Evolutionary conservation across 2,113 vertebrate species (phyloP).

Genomic region (Ceyx margarethae): DNA sequence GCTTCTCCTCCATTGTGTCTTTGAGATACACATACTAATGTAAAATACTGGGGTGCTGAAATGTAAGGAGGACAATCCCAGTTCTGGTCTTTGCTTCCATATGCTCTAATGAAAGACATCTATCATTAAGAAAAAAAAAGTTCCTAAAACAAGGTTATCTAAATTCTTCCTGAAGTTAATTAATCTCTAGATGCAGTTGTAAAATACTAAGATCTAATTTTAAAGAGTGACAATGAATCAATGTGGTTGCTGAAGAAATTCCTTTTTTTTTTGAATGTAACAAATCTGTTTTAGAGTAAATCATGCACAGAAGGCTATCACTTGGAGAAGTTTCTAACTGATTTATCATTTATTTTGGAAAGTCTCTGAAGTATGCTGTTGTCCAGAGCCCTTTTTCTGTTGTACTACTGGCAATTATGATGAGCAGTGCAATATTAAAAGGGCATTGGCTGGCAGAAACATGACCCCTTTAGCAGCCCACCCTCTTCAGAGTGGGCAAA

Average conservation of each 20-base stretch:
- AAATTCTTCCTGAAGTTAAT: conserved; percentile 32
- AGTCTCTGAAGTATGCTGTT: conserved; percentile 77
- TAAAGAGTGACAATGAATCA: neutral
- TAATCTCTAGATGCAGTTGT: neutral
- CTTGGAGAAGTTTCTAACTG: conserved; percentile 56
- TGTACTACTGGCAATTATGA: conserved; percentile 93
- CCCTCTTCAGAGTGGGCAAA: conserved; percentile 69
- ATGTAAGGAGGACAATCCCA: neutral
- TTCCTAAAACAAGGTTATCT: neutral
- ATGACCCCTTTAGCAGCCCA: conserved; percentile 76
- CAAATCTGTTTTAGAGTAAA: conserved; percentile 53
- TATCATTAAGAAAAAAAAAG: neutral
- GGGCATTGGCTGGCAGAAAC: conserved; percentile 92
- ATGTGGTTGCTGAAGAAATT: conserved; percentile 25
- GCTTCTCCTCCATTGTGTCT: neutral
- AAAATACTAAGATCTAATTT: conserved; percentile 22
- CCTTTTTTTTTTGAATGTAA: conserved; percentile 35
- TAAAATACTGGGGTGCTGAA: conserved; percentile 14
- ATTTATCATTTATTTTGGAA: conserved; percentile 60
- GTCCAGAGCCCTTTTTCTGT: conserved; percentile 93
- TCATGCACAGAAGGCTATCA: conserved; percentile 51
- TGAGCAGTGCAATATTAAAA: conserved; percentile 99
- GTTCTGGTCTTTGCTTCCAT: neutral
- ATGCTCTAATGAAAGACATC: neutral
- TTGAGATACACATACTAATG: neutral